Evolutionary conservation across 2,888 invertebrate genomes (phyloP), one percentile per base, ranked within the genome.

Genomic region (Pristionchus entomophagus): DNA sequence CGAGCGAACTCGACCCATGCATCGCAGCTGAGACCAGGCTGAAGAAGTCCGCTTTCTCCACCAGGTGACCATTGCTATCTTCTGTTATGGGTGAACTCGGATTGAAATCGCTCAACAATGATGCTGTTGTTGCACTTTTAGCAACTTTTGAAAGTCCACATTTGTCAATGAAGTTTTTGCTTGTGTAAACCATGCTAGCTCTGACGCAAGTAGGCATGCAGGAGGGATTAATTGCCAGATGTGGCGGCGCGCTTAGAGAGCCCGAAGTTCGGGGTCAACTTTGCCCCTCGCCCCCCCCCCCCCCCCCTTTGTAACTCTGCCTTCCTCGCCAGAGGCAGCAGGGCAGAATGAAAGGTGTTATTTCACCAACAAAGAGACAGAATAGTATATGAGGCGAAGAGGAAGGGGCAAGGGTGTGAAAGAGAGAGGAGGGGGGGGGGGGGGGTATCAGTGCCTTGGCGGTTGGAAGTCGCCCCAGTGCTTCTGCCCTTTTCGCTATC

Each of bases 1-100:
- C 87, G 56, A 81, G 69, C 62, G 91, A 91, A 77, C 81, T 91
- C 62, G 91, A 91, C 77, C 91, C 91, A 49, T 90, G 90, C 73
- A 82, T 91, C 38, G 91, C 91, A 35, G 91, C 91, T 4, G 90
- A 90, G 73, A 84, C 87, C 8, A 81, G 91, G 45, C 87, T 88
- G 65, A 91, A 91, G 85, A 89, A 91, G 85, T 87, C 83, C 45
- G 53, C 87, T 14, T 12, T 89, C 51, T 87, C 87, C 38, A 86
- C 82, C 29, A 86, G 77, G 88, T 89, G 45, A 14, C 45, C 6
- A 14, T 45, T 45, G 6, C 45, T 45, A 45, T 45, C 14, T 45
- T 45, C 45, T 45, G 6, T 45, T 45, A 45, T 45, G 14, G n/a
- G n/a, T n/a, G n/a, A n/a, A n/a, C n/a, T n/a, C n/a, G n/a, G n/a